Base-by-base conservation (phyloP, 1,140 invertebrate species). In the Cotesia chilonis region DNA sequence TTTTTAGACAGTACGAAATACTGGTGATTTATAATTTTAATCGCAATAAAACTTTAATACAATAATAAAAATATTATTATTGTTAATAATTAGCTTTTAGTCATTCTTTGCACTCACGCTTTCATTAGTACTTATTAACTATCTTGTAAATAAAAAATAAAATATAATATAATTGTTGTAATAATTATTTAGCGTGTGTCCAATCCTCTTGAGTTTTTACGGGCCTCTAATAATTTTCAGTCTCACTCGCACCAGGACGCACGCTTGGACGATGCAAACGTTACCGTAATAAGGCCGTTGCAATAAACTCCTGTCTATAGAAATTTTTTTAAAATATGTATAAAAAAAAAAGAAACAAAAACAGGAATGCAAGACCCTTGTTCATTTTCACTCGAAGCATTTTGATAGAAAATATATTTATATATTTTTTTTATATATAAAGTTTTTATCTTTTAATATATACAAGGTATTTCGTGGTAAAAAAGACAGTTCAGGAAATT, bases 341-440 rank as follows among this genome's bases (percentile, higher is more conserved):
- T 47, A 47, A 9, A 47, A 47, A 47, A 41, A 41, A 4, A 79
- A 79, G 68, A 79, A 28, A 28, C 2, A 66, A 78, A 81, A 78
- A 77, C 76, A 81, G 80, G 81, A 82, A 85, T 82, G 81, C 78
- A 72, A 80, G 71, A 28, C 52, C 64, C 35, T 57, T 59, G 36
- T 55, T 72, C 52, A n/a, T 78, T 77, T 76, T 75, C 74, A 78
- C 74, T 83, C 80, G 78, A 84, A 84, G 80, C 80, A 83, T 85
- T 80, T 78, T 75, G 74, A 76, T 81, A 77, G 75, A 78, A 78
- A 82, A 80, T 75, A 78, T 78, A 76, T 77, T 59, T 78, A 78
- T 77, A 74, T 28, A 28, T 28, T 28, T 28, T 28, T 28, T 28
- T 28, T 28, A 28, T 28, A 28, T 28, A 28, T 28, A 28, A 28